Evolutionary conservation across 2,113 vertebrate genomes (phyloP), one percentile per base, ranked within the genome.

Genomic region (Syrmaticus mikado): DNA sequence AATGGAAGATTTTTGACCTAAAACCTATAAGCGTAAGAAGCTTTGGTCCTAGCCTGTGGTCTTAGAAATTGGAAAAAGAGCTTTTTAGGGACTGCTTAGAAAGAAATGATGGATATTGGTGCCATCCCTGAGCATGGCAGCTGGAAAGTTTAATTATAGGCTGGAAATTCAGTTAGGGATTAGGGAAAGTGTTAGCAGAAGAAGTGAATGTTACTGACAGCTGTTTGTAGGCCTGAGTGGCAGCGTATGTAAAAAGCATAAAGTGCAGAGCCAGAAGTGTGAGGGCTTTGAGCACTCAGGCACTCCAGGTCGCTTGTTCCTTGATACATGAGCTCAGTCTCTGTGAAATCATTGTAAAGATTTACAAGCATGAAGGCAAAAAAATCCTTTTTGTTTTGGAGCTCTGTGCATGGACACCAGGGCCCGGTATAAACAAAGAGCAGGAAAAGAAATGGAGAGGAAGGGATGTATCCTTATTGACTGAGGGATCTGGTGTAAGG

Each of bases 121-220:
- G 87, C 81, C 81, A 89, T 93, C 87, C 94, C 70, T 7, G 32
- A 94, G 86, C 58, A 86, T 20, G 45, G 94, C 98, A 98, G 97
- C 97, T 98, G 97, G 95, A 94, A 96, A 94, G 96, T 97, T 97
- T 97, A 98, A 98, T 98, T 98, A 98, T 98, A 98, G 97, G 53
- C 94, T 96, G 76, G 94, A 90, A 97, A 98, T 95, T 92, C 97
- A 92, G 95, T 95, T 73, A 94, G 96, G 97, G 97, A 97, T 98
- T 97, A 97, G 81, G 92, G 74, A 67, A 97, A 95, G 91, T 97
- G 95, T 95, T 97, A 94, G 91, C 90, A 95, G 93, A 96, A 96
- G 96, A 95, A 91, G 85, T 89, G 88, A 91, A 80, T 91, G 95
- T 93, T 96, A 96, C 90, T 96, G 97, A 97, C 97, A 98, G 97